phyloP scores from a whole-genome alignment of 2,797 vertebrate genomes.

The Lepus oiostolus region DNA sequence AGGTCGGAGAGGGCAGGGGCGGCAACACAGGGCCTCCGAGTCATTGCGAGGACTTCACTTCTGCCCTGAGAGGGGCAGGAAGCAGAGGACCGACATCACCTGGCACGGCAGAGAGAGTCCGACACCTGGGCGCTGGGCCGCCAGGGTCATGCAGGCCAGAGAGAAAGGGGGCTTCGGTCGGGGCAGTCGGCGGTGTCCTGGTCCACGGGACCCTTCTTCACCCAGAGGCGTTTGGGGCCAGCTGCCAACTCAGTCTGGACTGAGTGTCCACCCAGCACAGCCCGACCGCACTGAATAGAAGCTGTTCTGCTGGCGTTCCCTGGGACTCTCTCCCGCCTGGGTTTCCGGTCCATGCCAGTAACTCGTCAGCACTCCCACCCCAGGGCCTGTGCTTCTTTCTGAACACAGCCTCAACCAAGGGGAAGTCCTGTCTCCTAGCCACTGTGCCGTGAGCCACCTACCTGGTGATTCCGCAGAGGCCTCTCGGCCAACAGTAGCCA shows the following conservation, averaged over 20 bases:
- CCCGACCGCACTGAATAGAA: background rate
- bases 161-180: background rate
- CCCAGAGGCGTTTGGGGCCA: background rate
- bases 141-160: background rate
- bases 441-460: background rate
- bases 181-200: background rate
- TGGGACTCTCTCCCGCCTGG: background rate
- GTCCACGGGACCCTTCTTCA: background rate
- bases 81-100: background rate
- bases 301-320: background rate
- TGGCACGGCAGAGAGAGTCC: background rate
- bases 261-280: background rate
- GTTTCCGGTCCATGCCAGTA: background rate
- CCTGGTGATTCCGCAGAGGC: background rate
- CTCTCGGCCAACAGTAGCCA: background rate
- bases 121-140: too few species aligned
- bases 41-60: background rate
- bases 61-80: slow-evolving; percentile 9
- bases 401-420: background rate
- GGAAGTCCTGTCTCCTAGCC: background rate
- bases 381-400: background rate
- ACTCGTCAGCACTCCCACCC: background rate
- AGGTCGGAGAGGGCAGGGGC: background rate
- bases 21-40: background rate
- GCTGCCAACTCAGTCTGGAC: background rate